Conservation (phyloP, 2,797 vertebrate species). For the Lepidocolaptes lacrymiger region DNA sequence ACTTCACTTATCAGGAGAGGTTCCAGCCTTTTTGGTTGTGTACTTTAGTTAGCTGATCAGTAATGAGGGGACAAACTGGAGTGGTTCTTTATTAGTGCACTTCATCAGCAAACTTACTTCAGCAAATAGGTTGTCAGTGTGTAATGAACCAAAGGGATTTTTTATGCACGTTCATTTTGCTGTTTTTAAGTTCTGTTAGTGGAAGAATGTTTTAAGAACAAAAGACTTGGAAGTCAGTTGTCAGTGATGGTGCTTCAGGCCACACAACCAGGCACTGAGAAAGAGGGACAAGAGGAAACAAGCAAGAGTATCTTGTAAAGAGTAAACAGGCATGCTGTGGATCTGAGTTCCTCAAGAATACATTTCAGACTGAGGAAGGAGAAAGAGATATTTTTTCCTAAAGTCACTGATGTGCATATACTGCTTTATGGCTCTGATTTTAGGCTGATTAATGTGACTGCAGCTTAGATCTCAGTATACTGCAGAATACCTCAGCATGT, state of each 20-base stretch:
- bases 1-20: neutral
- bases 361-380: neutral
- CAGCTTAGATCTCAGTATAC: neutral
- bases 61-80: neutral
- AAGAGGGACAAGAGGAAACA: neutral
- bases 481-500: neutral
- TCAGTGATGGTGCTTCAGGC: neutral
- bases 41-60: neutral
- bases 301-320: neutral
- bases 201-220: neutral
- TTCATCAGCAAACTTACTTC: neutral
- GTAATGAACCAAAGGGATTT: neutral
- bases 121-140: neutral
- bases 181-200: neutral
- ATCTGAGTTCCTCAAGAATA: neutral
- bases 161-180: neutral
- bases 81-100: neutral
- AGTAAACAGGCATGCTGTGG: neutral
- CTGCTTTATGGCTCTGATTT: constrained; percentile 29
- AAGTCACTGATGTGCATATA: neutral
- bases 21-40: neutral
- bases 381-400: neutral
- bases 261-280: neutral
- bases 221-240: neutral
- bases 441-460: constrained; percentile 25